Conservation (phyloP, 92 coral and sea anemone species). For the Hydrozoanthus gracilis region DNA sequence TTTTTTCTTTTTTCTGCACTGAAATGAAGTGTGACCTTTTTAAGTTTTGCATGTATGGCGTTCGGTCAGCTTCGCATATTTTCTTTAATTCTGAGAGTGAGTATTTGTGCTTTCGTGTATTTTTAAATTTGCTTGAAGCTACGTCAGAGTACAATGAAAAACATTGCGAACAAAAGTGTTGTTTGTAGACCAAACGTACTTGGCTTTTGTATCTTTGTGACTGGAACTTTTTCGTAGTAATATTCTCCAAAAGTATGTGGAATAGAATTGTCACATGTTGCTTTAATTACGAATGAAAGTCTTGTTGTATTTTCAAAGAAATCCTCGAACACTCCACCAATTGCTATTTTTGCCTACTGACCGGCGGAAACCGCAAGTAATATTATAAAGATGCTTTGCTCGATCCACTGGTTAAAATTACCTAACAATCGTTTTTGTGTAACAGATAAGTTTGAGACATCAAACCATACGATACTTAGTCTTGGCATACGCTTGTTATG, state of each 20-base stretch:
- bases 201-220: not conserved
- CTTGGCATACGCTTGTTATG: too few relatives aligned
- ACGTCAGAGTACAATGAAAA: too few relatives aligned
- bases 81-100: too few relatives aligned
- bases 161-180: too few relatives aligned
- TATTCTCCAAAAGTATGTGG: not conserved
- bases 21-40: too few relatives aligned
- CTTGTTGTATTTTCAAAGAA: not conserved
- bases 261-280: not conserved
- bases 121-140: too few relatives aligned
- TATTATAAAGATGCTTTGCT: not conserved
- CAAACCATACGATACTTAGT: too few relatives aligned
- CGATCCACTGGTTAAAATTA: not conserved
- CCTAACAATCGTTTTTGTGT: not conserved
- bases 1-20: too few relatives aligned
- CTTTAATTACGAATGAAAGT: not conserved
- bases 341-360: constrained; percentile 16
- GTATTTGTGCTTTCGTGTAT: too few relatives aligned
- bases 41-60: too few relatives aligned
- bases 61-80: too few relatives aligned
- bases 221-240: not conserved
- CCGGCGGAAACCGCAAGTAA: not conserved
- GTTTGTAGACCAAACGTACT: not conserved
- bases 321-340: not conserved
- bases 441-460: not conserved